Evolutionary conservation across 2,797 vertebrate species (phyloP), one percentile per base, ranked within the genome.

Genomic region (Notoglanidium macrostoma): DNA sequence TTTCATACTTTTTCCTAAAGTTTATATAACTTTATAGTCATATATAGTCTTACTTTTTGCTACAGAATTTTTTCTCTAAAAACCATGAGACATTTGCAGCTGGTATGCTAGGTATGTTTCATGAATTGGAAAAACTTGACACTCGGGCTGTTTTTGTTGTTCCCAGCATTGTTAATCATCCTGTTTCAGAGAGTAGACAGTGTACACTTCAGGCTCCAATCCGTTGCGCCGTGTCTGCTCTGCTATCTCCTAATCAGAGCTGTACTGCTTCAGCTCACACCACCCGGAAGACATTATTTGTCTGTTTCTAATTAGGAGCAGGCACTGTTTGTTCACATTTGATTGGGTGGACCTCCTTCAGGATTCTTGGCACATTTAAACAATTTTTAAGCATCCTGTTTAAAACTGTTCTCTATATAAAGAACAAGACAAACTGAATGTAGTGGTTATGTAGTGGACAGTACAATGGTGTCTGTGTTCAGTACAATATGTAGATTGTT

Each of bases 321-420:
- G 95, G 94, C 93, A 95, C 94, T 94, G 95, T 95, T 95, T 95
- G 93, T 94, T 93, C 93, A 92, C 89, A 91, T 93, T 92, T 85
- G 77, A 89, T 89, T 93, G 92, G 93, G 92, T 93, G 94, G 93
- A 90, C 91, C 89, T 91, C 89, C 90, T 91, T 92, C 88, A 86
- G 88, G 93, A 85, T 92, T 93, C 93, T 94, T 91, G 91, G 93
- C 90, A 93, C 89, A 92, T 94, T 93, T 94, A 95, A 94, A 94
- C 94, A 95, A 95, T 94, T 92, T 94, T 72, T 90, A 85, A 92
- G 90, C 93, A 94, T 95, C 94, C 94, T 94, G 92, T 96, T 95
- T 95, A 95, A 94, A 92, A 91, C 92, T 88, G 90, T 46, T 92
- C 89, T 90, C 92, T 93, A 92, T 93, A 92, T 92, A 91, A 86